A percentile compares a stretch with the other conserved stretches of the same genome.
These are phyloP conservation scores for Amyelois transitella DNA, from an alignment of 1,140 invertebrate genomes.

Conservation along the genomic window DNA sequence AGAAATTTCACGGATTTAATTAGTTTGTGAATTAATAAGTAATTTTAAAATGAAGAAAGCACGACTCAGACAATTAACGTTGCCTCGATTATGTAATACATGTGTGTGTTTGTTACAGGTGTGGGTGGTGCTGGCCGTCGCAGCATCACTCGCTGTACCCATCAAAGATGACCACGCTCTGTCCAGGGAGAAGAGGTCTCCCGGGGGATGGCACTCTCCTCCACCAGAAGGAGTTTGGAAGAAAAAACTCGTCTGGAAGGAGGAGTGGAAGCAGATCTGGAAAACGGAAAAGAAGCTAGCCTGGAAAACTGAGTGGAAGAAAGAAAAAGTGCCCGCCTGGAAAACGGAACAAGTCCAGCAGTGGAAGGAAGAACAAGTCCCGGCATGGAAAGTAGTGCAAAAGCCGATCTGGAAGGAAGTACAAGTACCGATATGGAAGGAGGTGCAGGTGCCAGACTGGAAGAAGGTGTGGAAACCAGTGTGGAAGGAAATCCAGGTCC, in stretches of 20 bases:
- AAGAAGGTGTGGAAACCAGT: conserved; percentile 77
- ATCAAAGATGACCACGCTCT: conserved; percentile 39
- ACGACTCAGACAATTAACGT: not conserved
- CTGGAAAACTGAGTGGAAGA: conserved; percentile 79
- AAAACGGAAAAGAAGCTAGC: conserved; percentile 83
- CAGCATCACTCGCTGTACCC: conserved; percentile 44
- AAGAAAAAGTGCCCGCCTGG: conserved; percentile 77
- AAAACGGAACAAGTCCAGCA: conserved; percentile 79
- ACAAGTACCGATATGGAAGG: conserved; percentile 79
- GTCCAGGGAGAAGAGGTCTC: conserved; percentile 48
- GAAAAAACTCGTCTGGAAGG: conserved; percentile 85
- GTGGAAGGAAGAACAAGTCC: conserved; percentile 80
- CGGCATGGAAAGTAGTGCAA: conserved; percentile 78
- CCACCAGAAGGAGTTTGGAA: conserved; percentile 81
- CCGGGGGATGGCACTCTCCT: conserved; percentile 62
- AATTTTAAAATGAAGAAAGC: not conserved
- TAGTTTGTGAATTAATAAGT: not conserved
- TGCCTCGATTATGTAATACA: not conserved
- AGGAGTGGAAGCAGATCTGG: conserved; percentile 84
- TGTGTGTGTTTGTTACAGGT: conserved; percentile 38
- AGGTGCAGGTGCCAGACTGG: conserved; percentile 79
- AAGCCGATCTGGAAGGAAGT: conserved; percentile 81
- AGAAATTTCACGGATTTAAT: not conserved
- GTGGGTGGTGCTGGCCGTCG: conserved; percentile 43
- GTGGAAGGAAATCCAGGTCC: conserved; percentile 78